Conservation (phyloP, 2,888 invertebrate genomes). For the Macropis europaea region DNA sequence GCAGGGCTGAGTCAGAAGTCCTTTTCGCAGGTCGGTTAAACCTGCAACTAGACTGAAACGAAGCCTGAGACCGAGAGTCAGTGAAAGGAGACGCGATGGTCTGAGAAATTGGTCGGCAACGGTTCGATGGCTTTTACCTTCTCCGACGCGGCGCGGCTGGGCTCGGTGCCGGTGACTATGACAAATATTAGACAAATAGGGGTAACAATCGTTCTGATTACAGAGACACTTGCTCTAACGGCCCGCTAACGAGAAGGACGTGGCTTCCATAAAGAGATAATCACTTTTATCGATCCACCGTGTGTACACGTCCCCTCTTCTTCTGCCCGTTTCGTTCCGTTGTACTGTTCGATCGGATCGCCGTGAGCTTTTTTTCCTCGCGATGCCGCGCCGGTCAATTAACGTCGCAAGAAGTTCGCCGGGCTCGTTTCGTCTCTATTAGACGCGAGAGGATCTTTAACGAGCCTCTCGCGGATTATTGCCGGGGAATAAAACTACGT, state of each 20-base stretch:
- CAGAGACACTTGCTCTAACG: not conserved
- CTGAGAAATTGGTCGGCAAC: slow-evolving; percentile 21
- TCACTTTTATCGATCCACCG: slow-evolving; percentile 16
- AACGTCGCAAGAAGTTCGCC: slow-evolving; percentile 12
- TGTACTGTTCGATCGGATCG: slow-evolving; percentile 12
- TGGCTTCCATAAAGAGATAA: too few species aligned
- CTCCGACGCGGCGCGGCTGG: too few species aligned
- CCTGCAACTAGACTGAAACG: too few species aligned
- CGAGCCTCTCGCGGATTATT: slow-evolving; percentile 25
- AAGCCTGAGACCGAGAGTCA: not conserved
- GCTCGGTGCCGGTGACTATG: not conserved
- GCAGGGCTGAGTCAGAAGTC: too few species aligned
- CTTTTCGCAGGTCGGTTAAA: too few species aligned
- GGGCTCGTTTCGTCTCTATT: slow-evolving; percentile 35
- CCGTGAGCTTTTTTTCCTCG: slow-evolving; percentile 20
- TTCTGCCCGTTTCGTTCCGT: too few species aligned
- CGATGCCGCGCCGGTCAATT: slow-evolving; percentile 29
- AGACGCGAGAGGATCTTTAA: slow-evolving; percentile 39
- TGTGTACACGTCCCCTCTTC: not conserved
- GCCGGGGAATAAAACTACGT: slow-evolving; percentile 36
- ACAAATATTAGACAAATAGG: not conserved
- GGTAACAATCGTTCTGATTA: not conserved
- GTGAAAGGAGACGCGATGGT: slow-evolving; percentile 20
- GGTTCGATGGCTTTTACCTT: too few species aligned
- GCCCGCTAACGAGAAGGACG: too few species aligned